Percentiles rank a stretch among this genome's conserved stretches.
phyloP scores from a whole-genome alignment of 2,797 vertebrate genomes.

The Alosa sapidissima region DNA sequence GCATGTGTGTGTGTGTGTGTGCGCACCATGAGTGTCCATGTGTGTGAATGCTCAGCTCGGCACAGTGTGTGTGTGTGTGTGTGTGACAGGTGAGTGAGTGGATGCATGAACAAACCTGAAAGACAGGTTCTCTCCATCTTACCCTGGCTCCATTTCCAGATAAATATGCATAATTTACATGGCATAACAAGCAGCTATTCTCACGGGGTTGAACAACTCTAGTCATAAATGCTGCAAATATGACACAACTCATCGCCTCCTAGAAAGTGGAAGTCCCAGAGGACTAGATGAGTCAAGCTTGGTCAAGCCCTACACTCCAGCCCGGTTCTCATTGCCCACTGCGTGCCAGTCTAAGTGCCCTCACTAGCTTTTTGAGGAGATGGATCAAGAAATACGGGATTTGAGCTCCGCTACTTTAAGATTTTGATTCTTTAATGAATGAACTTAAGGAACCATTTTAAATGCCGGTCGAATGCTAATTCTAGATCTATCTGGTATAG shows the following conservation, averaged over 20 bases:
- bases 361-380: not conserved
- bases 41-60: not conserved
- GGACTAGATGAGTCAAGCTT: not conserved
- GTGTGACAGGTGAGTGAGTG: not conserved
- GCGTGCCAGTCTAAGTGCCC: no score
- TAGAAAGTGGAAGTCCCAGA: not conserved
- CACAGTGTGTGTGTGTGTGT: not conserved
- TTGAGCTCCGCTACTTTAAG: not conserved
- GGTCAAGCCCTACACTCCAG: not conserved
- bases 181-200: not conserved
- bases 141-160: not conserved
- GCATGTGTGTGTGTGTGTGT: constrained; percentile 4
- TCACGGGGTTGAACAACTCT: not conserved
- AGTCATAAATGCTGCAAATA: not conserved
- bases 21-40: not conserved
- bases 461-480: not conserved
- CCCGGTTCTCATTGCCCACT: not conserved
- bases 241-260: not conserved
- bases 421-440: no score
- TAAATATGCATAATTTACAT: not conserved
- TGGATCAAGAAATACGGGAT: not conserved
- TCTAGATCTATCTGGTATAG: not conserved
- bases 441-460: no score
- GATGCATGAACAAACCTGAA: not conserved
- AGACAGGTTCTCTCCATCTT: constrained; percentile 11